Evolutionary conservation across 2,888 invertebrate species (phyloP), one percentile per base, ranked within the genome.

Genomic region (Philereme transversata): DNA sequence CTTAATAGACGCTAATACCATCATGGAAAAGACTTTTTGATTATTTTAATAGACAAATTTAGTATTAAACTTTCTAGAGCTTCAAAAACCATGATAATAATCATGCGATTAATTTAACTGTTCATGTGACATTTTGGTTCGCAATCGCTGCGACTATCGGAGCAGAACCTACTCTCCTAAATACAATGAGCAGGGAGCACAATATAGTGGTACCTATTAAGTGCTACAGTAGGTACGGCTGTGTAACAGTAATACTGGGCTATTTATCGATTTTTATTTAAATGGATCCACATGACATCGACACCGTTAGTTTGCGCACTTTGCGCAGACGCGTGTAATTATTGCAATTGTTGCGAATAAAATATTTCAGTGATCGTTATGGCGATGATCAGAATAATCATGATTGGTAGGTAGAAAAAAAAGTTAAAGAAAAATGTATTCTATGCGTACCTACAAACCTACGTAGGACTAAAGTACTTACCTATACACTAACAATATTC

Each of bases 261-360:
- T 69, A 75, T 75, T 80, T 83, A 87, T 81, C 75, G 79, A 84
- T 84, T 78, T 72, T 73, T 75, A 84, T 85, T 83, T 83, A 84
- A 87, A 86, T 78, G 78, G 78, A 82, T 79, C 69, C 76, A 62
- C 77, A 77, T 76, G 81, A 71, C 77, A 82, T 78, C 71, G 72
- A 78, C 73, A 82, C 88, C 86, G 88, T 88, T 88, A 87, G 51
- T 70, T 71, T 77, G 79, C 77, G 72, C 81, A 81, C 77, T 70
- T 71, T 77, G 79, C 77, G 71, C 81, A 81, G 77, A 81, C 78
- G 80, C 81, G 79, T 86, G 81, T 81, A 83, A 84, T 83, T 72
- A 76, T 72, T 70, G 75, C 76, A 77, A 79, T 79, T 77, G 78
- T 56, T 54, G 52, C n/a, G 46, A 41, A 50, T 57, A 51, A 10